A percentile compares a stretch with the other conserved stretches of the same genome.
phyloP scores from a whole-genome alignment of 1,140 invertebrate genomes.

The Pachypsylla venusta region DNA sequence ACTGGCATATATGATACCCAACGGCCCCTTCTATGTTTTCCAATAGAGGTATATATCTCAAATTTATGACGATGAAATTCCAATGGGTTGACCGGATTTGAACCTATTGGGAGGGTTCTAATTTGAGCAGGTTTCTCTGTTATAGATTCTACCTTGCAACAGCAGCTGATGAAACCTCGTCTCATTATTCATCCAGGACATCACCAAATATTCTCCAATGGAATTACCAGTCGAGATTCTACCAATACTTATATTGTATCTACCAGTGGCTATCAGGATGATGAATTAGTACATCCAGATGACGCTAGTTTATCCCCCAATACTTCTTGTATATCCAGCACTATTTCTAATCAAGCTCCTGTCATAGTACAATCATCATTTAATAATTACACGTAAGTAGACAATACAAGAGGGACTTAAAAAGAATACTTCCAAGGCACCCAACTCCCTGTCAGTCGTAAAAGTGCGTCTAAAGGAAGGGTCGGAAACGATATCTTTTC shows the following conservation, averaged over 20 bases:
- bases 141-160: neutral
- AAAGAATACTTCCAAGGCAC: too few species aligned
- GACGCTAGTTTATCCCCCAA: too few species aligned
- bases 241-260: slow-evolving; percentile 7
- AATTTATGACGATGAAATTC: neutral
- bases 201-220: slow-evolving; percentile 12
- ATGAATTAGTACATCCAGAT: slow-evolving; percentile 8
- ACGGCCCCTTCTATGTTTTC: neutral
- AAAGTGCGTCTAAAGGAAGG: too few species aligned
- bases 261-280: slow-evolving; percentile 14
- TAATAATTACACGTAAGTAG: slow-evolving; percentile 20
- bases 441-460: too few species aligned
- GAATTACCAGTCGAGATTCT: slow-evolving; percentile 11
- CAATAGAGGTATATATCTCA: neutral
- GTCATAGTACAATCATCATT: slow-evolving; percentile 21
- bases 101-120: too few species aligned
- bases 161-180: neutral
- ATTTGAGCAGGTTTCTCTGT: too few species aligned
- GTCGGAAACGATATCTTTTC: too few species aligned
- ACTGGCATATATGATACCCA: neutral
- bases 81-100: too few species aligned
- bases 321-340: too few species aligned
- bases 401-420: too few species aligned
- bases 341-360: slow-evolving; percentile 17
- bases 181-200: neutral